Percentiles rank a stretch among this genome's conserved stretches.
phyloP scores from a whole-genome alignment of 2,888 invertebrate genomes.

The Thysanoteuthis rhombus region DNA sequence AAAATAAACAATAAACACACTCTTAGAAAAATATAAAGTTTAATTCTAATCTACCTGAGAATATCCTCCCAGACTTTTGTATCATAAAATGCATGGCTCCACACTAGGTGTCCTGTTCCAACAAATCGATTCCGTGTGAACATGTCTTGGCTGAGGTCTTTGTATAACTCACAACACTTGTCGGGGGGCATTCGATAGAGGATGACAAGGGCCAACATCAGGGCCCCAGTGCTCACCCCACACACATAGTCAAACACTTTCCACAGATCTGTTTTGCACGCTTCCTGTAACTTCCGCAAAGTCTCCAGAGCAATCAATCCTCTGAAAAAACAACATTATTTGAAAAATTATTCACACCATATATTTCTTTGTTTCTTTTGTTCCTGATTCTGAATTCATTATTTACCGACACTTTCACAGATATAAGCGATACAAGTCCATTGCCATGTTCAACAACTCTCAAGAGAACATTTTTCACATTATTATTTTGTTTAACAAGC shows the following conservation, averaged over 20 bases:
- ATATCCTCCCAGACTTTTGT: constrained; percentile 84
- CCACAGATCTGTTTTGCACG: constrained; percentile 72
- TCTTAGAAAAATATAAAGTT: not conserved
- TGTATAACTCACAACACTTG: constrained; percentile 73
- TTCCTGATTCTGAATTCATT: no score
- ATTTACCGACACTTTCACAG: no score
- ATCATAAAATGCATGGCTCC: constrained; percentile 89
- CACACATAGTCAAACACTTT: constrained; percentile 86
- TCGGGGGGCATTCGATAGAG: constrained; percentile 69
- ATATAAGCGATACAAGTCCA: no score
- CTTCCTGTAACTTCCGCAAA: constrained; percentile 79
- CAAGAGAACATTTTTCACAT: no score
- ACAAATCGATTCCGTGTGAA: constrained; percentile 76
- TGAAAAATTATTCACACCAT: no score
- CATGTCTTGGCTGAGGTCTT: constrained; percentile 70
- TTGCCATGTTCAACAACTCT: no score
- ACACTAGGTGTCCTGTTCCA: constrained; percentile 80
- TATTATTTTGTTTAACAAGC: no score
- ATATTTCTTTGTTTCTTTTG: no score
- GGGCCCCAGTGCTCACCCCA: constrained; percentile 72
- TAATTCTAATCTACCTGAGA: constrained; percentile 70
- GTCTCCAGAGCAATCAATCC: constrained; percentile 88
- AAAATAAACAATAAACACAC: no score
- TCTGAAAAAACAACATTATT: constrained; percentile 67
- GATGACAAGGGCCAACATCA: constrained; percentile 59